phyloP scores from a whole-genome alignment of 2,888 invertebrate species.

The Bugulina stolonifera region DNA sequence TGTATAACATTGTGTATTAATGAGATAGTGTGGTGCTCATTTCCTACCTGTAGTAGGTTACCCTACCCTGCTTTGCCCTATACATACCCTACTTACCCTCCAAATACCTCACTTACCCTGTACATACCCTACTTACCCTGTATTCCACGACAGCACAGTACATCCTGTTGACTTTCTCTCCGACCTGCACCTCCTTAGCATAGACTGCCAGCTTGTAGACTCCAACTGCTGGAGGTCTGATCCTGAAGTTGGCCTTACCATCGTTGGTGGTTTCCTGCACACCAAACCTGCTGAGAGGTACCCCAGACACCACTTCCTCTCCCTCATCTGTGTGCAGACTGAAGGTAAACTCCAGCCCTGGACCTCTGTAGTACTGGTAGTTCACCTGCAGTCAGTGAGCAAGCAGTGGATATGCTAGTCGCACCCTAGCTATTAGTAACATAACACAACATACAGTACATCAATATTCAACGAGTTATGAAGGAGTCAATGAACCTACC shows the following conservation, averaged over 20 bases:
- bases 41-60: too few relatives aligned
- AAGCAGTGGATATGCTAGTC: too few relatives aligned
- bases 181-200: conserved; percentile 50
- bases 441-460: too few relatives aligned
- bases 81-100: too few relatives aligned
- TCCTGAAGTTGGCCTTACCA: conserved; percentile 46
- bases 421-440: too few relatives aligned
- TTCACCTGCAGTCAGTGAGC: conserved; percentile 27
- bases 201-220: conserved; percentile 52
- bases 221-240: conserved; percentile 47
- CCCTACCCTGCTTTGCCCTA: too few relatives aligned
- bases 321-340: conserved; percentile 49
- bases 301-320: conserved; percentile 42
- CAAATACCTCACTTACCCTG: too few relatives aligned
- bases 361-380: conserved; percentile 35
- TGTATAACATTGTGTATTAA: too few relatives aligned
- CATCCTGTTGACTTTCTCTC: conserved; percentile 47
- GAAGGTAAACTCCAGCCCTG: conserved; percentile 50
- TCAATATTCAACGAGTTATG: background rate
- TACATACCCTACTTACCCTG: conserved; percentile 35
- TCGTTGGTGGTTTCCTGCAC: conserved; percentile 51
- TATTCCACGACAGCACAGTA: conserved; percentile 54
- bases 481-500: background rate
- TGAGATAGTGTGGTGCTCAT: too few relatives aligned
- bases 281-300: conserved; percentile 47